Evolutionary conservation across 1,140 invertebrate genomes (phyloP).

Genomic region (Brachionus paranguensis): DNA sequence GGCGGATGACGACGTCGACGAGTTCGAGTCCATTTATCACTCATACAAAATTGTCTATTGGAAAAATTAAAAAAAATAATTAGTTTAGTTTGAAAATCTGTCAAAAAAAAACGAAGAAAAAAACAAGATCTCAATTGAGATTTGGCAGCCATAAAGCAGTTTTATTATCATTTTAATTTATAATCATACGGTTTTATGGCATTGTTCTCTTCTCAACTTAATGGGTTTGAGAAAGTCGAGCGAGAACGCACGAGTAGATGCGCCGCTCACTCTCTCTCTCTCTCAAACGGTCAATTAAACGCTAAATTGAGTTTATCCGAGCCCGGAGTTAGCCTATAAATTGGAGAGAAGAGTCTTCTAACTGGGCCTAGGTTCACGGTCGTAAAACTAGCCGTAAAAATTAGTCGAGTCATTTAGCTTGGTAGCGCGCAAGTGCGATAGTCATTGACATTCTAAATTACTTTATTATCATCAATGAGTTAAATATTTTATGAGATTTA

Average conservation of each 20-base stretch:
- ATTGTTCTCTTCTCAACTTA: not conserved
- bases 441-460: not conserved
- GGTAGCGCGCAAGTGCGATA: not conserved
- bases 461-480: not conserved
- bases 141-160: not conserved
- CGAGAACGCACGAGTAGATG: not conserved
- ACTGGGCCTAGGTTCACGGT: not conserved
- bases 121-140: not conserved
- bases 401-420: not conserved
- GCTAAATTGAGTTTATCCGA: not conserved
- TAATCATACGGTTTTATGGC: not conserved
- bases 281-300: not conserved
- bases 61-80: not conserved
- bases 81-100: constrained; percentile 24
- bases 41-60: not conserved
- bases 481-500: not conserved
- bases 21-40: not conserved
- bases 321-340: not conserved
- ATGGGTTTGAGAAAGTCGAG: not conserved
- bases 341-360: not conserved
- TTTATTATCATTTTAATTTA: not conserved
- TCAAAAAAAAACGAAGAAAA: not conserved
- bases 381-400: not conserved
- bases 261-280: not conserved
- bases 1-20: not conserved